A percentile compares a stretch with the other conserved stretches of the same genome.
phyloP scores from a whole-genome alignment of 1,140 invertebrate species.

The Bradynema listronoti region DNA sequence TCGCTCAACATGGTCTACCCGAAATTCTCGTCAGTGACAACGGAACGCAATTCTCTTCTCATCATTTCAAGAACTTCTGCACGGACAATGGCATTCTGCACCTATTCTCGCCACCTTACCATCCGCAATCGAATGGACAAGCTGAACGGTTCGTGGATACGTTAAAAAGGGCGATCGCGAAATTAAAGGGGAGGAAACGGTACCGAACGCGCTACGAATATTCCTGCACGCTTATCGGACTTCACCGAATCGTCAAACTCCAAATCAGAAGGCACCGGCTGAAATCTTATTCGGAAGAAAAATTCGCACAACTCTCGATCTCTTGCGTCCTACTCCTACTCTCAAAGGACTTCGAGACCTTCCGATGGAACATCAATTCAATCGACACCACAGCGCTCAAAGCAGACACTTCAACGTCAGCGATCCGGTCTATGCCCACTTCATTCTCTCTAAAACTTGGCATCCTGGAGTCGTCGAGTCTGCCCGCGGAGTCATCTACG shows the following conservation, averaged over 20 bases:
- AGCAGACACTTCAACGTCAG: too few species aligned
- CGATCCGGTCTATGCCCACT: too few species aligned
- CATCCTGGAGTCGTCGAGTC: too few species aligned
- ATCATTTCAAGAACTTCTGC: conserved; percentile 52
- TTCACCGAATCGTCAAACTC: background rate
- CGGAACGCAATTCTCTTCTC: conserved; percentile 51
- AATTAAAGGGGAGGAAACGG: background rate
- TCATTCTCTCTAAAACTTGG: too few species aligned
- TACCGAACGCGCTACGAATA: background rate
- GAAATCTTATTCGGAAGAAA: background rate
- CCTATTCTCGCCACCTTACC: conserved; percentile 40
- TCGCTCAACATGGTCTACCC: conserved; percentile 32
- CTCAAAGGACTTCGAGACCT: too few species aligned
- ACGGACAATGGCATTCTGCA: conserved; percentile 31
- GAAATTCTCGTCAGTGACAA: conserved; percentile 56
- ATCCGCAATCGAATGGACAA: conserved; percentile 52
- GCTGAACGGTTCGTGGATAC: conserved; percentile 57
- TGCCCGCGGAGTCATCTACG: too few species aligned
- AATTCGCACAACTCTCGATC: too few species aligned
- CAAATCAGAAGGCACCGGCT: background rate
- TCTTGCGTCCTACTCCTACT: too few species aligned
- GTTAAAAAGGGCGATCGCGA: conserved; percentile 24
- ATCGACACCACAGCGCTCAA: too few species aligned
- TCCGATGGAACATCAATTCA: too few species aligned
- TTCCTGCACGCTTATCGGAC: background rate